Evolutionary conservation across 1,140 invertebrate genomes (phyloP).

Genomic region (Drosophila tropicalis): DNA sequence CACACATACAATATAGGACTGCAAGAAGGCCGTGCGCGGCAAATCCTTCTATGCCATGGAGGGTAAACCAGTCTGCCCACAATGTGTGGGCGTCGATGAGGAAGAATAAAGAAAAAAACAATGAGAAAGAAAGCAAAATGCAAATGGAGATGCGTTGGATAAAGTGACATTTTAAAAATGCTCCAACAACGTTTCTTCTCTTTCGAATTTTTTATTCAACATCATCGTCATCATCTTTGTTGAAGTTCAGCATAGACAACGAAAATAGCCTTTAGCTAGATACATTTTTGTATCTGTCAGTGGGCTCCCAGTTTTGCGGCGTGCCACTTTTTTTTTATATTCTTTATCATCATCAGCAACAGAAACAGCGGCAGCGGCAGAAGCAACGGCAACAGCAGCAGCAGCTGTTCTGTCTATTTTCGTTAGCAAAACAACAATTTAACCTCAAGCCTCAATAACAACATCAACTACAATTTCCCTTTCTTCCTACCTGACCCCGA

Average conservation of each 20-base stretch:
- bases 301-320: constrained; percentile 29
- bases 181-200: constrained; percentile 27
- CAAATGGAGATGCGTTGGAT: too few species aligned
- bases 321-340: constrained; percentile 46
- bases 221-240: constrained; percentile 24
- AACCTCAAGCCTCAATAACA: constrained; percentile 1
- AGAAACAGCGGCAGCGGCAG: constrained; percentile 32
- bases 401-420: constrained; percentile 21
- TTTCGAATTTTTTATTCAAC: constrained; percentile 7
- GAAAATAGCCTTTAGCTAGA: constrained; percentile 57
- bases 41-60: constrained; percentile 98
- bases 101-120: constrained; percentile 86
- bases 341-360: constrained; percentile 26
- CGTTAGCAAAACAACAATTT: constrained; percentile 11
- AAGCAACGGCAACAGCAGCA: constrained; percentile 27
- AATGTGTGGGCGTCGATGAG: constrained; percentile 94
- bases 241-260: constrained; percentile 57
- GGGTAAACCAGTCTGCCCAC: constrained; percentile 94
- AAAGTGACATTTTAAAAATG: too few species aligned
- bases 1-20: constrained; percentile 88
- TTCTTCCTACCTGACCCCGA: constrained; percentile 1
- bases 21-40: constrained; percentile 94
- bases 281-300: constrained; percentile 57
- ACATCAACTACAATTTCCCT: constrained; percentile 8
- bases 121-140: constrained; percentile 6